These are phyloP conservation scores for Ophiodon elongatus DNA, from an alignment of 2,113 vertebrate genomes.

Conservation along the genomic window DNA sequence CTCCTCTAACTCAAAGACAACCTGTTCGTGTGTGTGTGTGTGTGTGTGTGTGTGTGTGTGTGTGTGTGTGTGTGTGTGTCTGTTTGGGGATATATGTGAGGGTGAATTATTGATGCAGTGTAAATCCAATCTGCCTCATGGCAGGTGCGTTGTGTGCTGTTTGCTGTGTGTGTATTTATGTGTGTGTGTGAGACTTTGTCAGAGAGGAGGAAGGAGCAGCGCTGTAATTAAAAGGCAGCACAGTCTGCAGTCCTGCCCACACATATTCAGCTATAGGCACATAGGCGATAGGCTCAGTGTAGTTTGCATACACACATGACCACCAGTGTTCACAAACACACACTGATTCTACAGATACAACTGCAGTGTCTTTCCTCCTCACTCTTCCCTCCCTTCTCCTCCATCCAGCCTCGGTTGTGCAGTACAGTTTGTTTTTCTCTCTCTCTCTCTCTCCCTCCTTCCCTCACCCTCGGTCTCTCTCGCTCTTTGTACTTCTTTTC, in stretches of 20 bases:
- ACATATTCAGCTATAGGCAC: constrained; percentile 44
- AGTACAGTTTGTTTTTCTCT: constrained; percentile 28
- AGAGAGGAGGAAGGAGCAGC: constrained; percentile 48
- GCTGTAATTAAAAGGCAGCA: constrained; percentile 76
- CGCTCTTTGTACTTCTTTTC: constrained; percentile 6
- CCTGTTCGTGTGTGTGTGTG: constrained; percentile 32
- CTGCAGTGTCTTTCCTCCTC: neutral
- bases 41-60: constrained; percentile 30
- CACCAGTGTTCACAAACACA: neutral
- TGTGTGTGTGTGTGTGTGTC: constrained; percentile 22
- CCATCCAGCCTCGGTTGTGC: constrained; percentile 16
- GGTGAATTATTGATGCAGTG: constrained; percentile 79
- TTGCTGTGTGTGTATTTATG: constrained; percentile 38
- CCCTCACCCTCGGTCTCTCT: constrained; percentile 12
- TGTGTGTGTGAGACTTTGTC: constrained; percentile 35
- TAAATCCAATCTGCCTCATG: constrained; percentile 76
- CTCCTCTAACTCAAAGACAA: constrained; percentile 39
- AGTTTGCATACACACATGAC: constrained; percentile 36
- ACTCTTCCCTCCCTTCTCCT: neutral
- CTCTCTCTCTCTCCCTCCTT: constrained; percentile 8
- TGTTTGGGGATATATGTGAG: constrained; percentile 50
- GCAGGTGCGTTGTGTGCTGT: constrained; percentile 68
- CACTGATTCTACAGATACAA: constrained; percentile 3
- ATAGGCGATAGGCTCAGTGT: constrained; percentile 11
- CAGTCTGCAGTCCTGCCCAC: constrained; percentile 63